Evolutionary conservation across 2,113 vertebrate species (phyloP).

Genomic region (Oryzias woworae): DNA sequence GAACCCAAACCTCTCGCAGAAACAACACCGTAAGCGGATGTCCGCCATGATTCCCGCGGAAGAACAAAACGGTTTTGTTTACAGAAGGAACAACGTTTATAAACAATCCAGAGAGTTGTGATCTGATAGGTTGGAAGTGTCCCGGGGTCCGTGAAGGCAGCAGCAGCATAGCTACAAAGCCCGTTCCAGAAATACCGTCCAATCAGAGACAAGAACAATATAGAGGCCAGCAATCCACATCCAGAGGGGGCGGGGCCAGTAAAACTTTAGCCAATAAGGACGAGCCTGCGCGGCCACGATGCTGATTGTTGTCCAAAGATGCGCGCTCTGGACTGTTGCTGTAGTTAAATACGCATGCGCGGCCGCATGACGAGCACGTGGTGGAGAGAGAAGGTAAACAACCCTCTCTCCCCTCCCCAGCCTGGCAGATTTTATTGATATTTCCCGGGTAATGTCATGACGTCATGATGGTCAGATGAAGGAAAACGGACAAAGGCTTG

Average conservation of each 20-base stretch:
- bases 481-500: too few relatives aligned
- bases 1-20: too few relatives aligned
- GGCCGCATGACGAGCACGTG: conserved; percentile 64
- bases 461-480: neutral
- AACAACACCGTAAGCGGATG: too few relatives aligned
- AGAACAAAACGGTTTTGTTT: too few relatives aligned
- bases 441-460: neutral
- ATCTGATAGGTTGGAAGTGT: neutral
- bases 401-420: neutral
- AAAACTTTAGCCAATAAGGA: conserved; percentile 47
- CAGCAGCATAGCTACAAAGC: conserved; percentile 60
- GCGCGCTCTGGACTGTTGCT: conserved; percentile 64
- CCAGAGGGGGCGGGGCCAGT: conserved; percentile 5
- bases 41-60: too few relatives aligned
- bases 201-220: conserved; percentile 37
- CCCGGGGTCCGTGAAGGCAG: conserved; percentile 27
- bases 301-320: conserved; percentile 57
- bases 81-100: too few relatives aligned
- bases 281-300: conserved; percentile 39
- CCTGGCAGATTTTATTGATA: conserved; percentile 9
- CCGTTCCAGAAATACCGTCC: conserved; percentile 63
- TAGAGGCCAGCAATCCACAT: conserved; percentile 34
- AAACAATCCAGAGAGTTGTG: too few relatives aligned
- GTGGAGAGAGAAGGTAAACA: conserved; percentile 67
- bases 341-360: conserved; percentile 42